Evolutionary conservation across 2,113 vertebrate species (phyloP), one percentile per base, ranked within the genome.

Genomic region (Eptatretus burgeri): DNA sequence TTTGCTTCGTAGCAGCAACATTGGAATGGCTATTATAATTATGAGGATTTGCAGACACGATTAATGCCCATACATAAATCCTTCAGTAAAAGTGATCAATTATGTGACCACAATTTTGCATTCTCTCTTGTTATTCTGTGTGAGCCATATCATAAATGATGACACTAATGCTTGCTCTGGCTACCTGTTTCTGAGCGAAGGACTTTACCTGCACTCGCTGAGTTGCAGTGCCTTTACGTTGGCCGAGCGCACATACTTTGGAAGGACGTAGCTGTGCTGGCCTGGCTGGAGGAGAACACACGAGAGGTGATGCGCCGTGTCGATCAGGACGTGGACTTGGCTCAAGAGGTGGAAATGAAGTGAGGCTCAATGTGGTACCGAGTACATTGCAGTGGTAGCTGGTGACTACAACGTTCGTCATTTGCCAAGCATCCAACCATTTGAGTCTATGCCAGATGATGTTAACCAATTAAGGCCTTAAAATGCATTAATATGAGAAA

Each of bases 261-360:
- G 91, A 89, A 82, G 71, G 87, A 94, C 49, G 74, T 79, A 0
- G 70, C 75, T 1, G 75, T 81, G 63, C 80, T 95, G 77, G 76
- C 78, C 16, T 98, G 91, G 91, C 70, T 95, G 73, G 89, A 98
- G 69, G 77, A 80, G 66, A 80, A 74, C 0, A 83, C 85, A 41
- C 78, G 65, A 1, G 75, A 77, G 66, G 88, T 85, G 51, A 66
- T 98, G 60, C 70, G 11, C 41, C 71, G 75, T 53, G 84, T 88
- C 64, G 83, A 95, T 2, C 65, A 73, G 2, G 75, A 67, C 53
- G 80, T 91, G 62, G 74, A 79, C 0, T 51, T 76, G 1, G 80
- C 89, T 68, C 78, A 80, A 19, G 84, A 85, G 16, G 77, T 72
- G 1, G 79, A 82, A 66, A 79, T 72, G 69, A 87, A 83, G 91